Evolutionary conservation across 2,797 vertebrate species (phyloP), one percentile per base, ranked within the genome.

Genomic region (Malacoctenus gilli): DNA sequence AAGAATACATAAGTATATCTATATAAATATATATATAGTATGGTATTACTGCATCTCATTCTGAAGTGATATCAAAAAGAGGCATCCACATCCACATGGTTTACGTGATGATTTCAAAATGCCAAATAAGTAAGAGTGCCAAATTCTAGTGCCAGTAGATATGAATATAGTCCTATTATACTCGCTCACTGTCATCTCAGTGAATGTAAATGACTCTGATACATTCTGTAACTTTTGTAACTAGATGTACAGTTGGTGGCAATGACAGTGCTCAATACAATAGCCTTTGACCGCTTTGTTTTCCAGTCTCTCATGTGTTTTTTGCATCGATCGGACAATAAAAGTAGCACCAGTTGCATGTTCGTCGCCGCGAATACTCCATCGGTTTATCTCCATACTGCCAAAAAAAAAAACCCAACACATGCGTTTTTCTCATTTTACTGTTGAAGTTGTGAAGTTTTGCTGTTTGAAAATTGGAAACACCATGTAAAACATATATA

Each of bases 211-310:
- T 82, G 66, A 88, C 69, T 87, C 89, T 79, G 65, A 89, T 78
- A 87, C 89, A 91, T 90, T 89, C 88, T 90, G 87, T 91, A 86
- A 81, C 71, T 88, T 91, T 91, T 92, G 89, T 92, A 91, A 87
- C 81, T 91, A 88, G 86, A 61, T 92, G 91, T 92, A 91, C 89
- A 91, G 89, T 92, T 69, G 82, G 86, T 91, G 91, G 85, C 88
- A 77, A 83, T 89, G 80, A 84, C 83, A 85, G 78, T 89, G 80
- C 79, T 87, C n/a, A 85, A 86, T 80, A 82, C 73, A 87, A 85
- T 79, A 85, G 68, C 77, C 66, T 75, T 79, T 75, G 49, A 48
- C 23, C 30, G 70, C 75, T 87, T 79, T 78, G 68, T 86, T 89
- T 84, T 85, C 66, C 68, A 59, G 74, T 84, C 82, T 82, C 67